phyloP scores from a whole-genome alignment of 2,113 vertebrate genomes.

The Pseudorasbora parva region DNA sequence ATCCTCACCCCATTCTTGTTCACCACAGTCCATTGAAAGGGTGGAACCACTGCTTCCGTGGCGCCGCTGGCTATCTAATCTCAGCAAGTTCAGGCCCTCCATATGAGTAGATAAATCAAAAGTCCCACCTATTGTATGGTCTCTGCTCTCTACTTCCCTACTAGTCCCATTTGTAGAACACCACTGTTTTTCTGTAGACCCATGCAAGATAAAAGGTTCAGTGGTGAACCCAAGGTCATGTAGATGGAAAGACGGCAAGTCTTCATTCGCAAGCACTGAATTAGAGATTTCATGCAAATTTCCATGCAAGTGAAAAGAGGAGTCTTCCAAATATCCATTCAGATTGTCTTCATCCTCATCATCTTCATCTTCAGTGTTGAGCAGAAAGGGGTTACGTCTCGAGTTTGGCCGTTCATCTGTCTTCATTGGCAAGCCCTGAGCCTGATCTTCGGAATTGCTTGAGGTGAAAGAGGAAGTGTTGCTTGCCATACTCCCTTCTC shows the following conservation, averaged over 20 bases:
- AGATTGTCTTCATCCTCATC: slow-evolving; percentile 75
- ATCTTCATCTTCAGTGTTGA: slow-evolving; percentile 76
- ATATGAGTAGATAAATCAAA: slow-evolving; percentile 63
- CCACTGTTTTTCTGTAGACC: slow-evolving; percentile 76
- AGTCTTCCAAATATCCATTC: slow-evolving; percentile 79
- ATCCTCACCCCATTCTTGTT: slow-evolving; percentile 88
- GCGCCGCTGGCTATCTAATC: slow-evolving; percentile 76
- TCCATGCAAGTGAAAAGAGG: slow-evolving; percentile 89
- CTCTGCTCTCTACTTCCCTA: slow-evolving; percentile 75
- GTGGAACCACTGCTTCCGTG: slow-evolving; percentile 82
- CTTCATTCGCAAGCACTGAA: slow-evolving; percentile 62
- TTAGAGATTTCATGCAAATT: slow-evolving; percentile 80
- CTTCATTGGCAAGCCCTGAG: slow-evolving; percentile 61
- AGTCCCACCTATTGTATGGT: slow-evolving; percentile 69
- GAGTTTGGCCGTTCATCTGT: slow-evolving; percentile 70
- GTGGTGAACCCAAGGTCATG: slow-evolving; percentile 78
- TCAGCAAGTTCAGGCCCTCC: slow-evolving; percentile 80
- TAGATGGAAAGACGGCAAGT: slow-evolving; percentile 78
- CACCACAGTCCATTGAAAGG: slow-evolving; percentile 85
- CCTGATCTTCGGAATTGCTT: slow-evolving; percentile 74
- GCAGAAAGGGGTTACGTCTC: slow-evolving; percentile 89
- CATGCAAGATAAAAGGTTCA: slow-evolving; percentile 79
- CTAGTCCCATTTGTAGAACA: slow-evolving; percentile 63
- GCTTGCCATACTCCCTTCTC: slow-evolving; percentile 69
- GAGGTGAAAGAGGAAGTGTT: slow-evolving; percentile 77